phyloP scores from a whole-genome alignment of 2,113 vertebrate species.

The Addax nasomaculatus region DNA sequence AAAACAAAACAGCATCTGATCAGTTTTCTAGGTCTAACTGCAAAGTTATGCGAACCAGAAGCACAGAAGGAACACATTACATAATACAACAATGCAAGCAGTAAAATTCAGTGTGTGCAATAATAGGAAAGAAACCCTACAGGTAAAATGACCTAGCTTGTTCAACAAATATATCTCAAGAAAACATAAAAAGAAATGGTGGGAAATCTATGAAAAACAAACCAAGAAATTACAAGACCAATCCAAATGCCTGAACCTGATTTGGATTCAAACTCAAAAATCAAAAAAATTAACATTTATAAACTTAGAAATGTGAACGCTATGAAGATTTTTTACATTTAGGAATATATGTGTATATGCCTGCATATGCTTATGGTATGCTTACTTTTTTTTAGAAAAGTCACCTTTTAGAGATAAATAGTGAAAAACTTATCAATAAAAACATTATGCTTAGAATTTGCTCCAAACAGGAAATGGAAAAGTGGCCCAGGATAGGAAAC shows the following conservation, averaged over 20 bases:
- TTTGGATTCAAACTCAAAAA: background rate
- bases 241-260: background rate
- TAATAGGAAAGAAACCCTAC: background rate
- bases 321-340: background rate
- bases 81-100: background rate
- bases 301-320: background rate
- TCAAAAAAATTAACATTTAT: background rate
- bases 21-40: background rate
- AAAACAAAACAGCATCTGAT: background rate
- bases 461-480: slow-evolving; percentile 25
- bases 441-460: background rate
- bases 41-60: background rate
- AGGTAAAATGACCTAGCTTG: background rate
- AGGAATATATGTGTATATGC: background rate
- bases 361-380: background rate
- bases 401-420: background rate
- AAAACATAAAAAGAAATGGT: background rate
- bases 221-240: background rate
- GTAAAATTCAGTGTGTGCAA: background rate
- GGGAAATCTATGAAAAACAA: background rate
- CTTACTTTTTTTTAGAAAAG: background rate
- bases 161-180: slow-evolving; percentile 10
- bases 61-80: background rate
- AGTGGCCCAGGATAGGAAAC: background rate
- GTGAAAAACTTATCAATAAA: background rate